A percentile compares a stretch with the other conserved stretches of the same genome.
phyloP scores from a whole-genome alignment of 2,797 vertebrate genomes.

The Leontopithecus rosalia region DNA sequence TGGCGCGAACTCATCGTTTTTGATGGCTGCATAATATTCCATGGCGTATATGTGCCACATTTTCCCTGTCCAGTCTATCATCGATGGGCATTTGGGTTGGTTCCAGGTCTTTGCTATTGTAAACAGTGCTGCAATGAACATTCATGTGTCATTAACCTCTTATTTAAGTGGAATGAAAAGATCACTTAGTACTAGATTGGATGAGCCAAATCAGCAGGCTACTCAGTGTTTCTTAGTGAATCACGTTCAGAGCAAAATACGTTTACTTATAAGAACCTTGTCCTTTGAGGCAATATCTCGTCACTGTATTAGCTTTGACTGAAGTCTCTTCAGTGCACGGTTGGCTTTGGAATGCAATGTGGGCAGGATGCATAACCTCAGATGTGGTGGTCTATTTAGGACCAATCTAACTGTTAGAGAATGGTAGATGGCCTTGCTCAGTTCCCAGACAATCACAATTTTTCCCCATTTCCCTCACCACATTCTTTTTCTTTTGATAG shows the following conservation, averaged over 20 bases:
- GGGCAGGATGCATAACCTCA: not conserved
- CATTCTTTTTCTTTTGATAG: not conserved
- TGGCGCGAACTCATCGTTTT: too few species aligned
- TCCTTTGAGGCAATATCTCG: not conserved
- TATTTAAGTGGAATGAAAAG: conserved; percentile 8
- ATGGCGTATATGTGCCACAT: too few species aligned
- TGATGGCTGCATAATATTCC: too few species aligned
- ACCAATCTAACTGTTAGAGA: not conserved
- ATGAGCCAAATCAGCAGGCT: conserved; percentile 2
- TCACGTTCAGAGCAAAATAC: not conserved
- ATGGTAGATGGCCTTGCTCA: not conserved
- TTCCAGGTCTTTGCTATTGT: too few species aligned
- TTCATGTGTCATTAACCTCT: not conserved
- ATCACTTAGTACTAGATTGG: not conserved
- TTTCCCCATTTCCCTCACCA: not conserved
- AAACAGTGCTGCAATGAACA: too few species aligned
- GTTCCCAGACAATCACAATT: not conserved
- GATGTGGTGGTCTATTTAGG: not conserved
- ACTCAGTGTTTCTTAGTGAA: not conserved
- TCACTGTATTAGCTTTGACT: not conserved
- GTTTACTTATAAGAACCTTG: conserved; percentile 15
- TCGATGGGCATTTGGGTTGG: too few species aligned
- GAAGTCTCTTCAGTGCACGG: not conserved
- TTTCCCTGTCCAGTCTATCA: too few species aligned
- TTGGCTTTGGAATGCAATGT: not conserved